Evolutionary conservation across 2,888 invertebrate genomes (phyloP).

Genomic region (Halocaridina rubra): DNA sequence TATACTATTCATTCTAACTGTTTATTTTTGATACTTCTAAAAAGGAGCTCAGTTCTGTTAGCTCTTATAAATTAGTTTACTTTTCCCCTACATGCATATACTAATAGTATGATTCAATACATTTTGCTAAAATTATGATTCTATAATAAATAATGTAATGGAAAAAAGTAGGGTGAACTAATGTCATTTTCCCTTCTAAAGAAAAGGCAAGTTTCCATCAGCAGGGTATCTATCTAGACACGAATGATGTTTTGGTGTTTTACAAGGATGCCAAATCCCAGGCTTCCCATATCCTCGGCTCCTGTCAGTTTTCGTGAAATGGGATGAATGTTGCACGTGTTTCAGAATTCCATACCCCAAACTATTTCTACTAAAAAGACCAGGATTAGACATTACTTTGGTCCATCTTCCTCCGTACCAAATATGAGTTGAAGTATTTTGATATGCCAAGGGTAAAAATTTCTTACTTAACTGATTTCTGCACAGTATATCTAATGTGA

Average conservation of each 20-base stretch:
- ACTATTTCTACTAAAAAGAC: conserved; percentile 66
- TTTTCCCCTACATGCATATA: too few species aligned
- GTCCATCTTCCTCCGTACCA: conserved; percentile 66
- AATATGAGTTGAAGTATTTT: conserved; percentile 65
- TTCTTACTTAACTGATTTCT: neutral
- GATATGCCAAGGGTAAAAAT: conserved; percentile 55
- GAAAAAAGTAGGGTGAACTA: too few species aligned
- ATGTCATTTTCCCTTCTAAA: neutral
- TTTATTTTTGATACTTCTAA: too few species aligned
- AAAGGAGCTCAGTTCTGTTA: too few species aligned
- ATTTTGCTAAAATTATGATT: too few species aligned
- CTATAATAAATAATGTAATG: too few species aligned
- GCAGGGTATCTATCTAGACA: conserved; percentile 66
- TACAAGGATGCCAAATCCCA: conserved; percentile 65
- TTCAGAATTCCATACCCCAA: conserved; percentile 66
- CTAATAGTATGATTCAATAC: too few species aligned
- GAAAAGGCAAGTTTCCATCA: conserved; percentile 67
- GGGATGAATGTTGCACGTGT: conserved; percentile 66
- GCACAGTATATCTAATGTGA: neutral
- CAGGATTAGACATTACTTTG: conserved; percentile 66
- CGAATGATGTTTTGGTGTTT: conserved; percentile 65
- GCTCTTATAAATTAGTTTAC: too few species aligned
- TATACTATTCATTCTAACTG: too few species aligned
- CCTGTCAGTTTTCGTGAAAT: neutral
- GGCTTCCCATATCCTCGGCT: conserved; percentile 64